Base-by-base conservation (phyloP, 2,888 invertebrate species). In the Thecophora atra region DNA sequence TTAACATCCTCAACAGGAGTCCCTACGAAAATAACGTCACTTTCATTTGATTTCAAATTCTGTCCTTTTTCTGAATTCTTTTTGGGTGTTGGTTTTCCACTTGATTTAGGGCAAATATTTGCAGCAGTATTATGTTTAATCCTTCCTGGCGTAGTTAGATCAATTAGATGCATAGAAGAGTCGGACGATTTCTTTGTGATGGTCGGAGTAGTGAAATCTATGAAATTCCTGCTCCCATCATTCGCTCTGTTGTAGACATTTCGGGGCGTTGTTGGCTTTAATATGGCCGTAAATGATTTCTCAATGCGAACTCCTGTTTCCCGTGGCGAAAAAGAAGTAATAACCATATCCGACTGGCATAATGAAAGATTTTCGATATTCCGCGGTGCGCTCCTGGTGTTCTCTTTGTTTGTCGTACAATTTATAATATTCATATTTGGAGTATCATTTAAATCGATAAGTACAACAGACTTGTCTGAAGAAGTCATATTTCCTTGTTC, bases 311-410 rank as follows among this genome's bases (percentile, higher is more conserved):
- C 79, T 15, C 82, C 82, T 0, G 81, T 80, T 73, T 81, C 79
- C 3, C 82, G 81, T 0, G 86, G 86, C 13, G 86, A 85, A 75
- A 81, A 86, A 0, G 86, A 86, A 3, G 86, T 86, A 30, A 84
- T 80, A 15, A 83, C 81, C 26, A 83, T 75, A 66, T 84, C 85
- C 2, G 85, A 85, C 24, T 77, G 80, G 24, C 79, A 75, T 56
- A 81, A 82, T 75, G 76, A 62, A 7, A 62, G 26, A 19, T 30
- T 51, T n/a, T 51, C 52, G 63, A 77, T 78, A 44, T 76, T 78
- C 1, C 73, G 70, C 0, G 79, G 37, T 6, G 11, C 76, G 47
- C 76, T 81, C 1, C 8, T 0, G 26, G 77, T 77, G 47, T 78
- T 80, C 69, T 81, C 81, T 67, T 84, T 84, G 58, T 84, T 81